Conservation (phyloP, 2,888 invertebrate species). For the Lithosia quadra region DNA sequence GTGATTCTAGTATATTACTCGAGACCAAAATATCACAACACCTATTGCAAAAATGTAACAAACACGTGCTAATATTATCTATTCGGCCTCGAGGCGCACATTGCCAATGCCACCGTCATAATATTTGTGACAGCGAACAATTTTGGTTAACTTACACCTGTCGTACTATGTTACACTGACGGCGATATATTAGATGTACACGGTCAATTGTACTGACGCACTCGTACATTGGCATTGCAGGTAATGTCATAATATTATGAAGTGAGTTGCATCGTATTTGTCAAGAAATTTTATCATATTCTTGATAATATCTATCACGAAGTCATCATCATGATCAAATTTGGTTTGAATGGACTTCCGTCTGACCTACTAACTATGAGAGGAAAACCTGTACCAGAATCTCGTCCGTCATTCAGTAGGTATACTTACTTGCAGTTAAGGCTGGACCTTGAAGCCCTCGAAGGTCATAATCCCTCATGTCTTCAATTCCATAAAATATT, state of each 20-base stretch:
- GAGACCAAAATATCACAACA: background rate
- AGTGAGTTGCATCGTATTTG: background rate
- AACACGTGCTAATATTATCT: slow-evolving; percentile 44
- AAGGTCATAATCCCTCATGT: no score
- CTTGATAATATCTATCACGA: background rate
- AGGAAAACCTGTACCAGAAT: no score
- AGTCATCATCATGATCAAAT: no score
- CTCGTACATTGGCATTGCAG: background rate
- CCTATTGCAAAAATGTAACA: slow-evolving; percentile 31
- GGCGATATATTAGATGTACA: slow-evolving; percentile 17
- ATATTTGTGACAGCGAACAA: slow-evolving; percentile 46
- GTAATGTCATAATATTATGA: no score
- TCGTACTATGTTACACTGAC: slow-evolving; percentile 23
- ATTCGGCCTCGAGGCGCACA: slow-evolving; percentile 33
- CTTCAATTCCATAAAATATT: no score
- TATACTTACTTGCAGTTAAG: no score
- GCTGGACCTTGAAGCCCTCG: no score
- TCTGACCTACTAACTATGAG: no score
- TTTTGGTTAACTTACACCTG: slow-evolving; percentile 51
- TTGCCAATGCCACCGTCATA: slow-evolving; percentile 48
- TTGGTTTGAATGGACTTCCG: no score
- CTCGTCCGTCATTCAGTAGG: no score
- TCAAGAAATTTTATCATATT: background rate
- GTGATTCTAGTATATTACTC: background rate
- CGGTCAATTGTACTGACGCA: slow-evolving; percentile 3